These are phyloP conservation scores for Nomada hirtipes DNA, from an alignment of 2,888 invertebrate species.

Conservation along the genomic window DNA sequence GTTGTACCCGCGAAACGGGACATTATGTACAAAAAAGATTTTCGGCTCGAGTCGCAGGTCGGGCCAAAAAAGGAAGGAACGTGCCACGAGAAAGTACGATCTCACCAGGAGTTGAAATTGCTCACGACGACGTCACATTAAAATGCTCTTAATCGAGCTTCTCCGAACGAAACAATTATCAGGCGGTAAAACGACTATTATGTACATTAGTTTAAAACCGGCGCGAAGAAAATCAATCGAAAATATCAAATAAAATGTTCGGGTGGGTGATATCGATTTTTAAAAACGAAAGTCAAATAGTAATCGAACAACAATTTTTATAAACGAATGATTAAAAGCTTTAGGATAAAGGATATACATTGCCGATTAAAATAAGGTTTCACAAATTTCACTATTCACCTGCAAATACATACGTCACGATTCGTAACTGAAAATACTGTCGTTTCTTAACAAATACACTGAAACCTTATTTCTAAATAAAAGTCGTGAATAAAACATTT, in stretches of 20 bases:
- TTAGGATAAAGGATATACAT: no score
- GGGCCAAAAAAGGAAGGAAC: constrained; percentile 69
- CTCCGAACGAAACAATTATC: neutral
- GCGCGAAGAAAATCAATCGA: neutral
- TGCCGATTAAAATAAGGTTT: neutral
- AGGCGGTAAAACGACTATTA: no score
- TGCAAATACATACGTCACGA: neutral
- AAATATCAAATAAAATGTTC: neutral
- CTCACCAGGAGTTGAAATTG: constrained; percentile 45
- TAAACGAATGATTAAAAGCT: no score
- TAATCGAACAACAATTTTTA: neutral
- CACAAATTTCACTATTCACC: neutral
- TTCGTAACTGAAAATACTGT: neutral
- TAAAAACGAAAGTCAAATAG: neutral
- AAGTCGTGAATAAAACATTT: neutral
- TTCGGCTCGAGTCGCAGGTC: constrained; percentile 66
- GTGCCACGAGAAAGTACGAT: constrained; percentile 68
- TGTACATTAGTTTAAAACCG: no score
- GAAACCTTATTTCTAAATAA: neutral
- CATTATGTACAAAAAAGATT: constrained; percentile 67
- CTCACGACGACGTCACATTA: neutral
- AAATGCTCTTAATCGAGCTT: neutral
- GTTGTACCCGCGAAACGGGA: constrained; percentile 35
- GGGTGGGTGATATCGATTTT: neutral
- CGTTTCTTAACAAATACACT: neutral